A percentile compares a stretch with the other conserved stretches of the same genome.
phyloP scores from a whole-genome alignment of 2,113 vertebrate species.

The Nannospalax galili region DNA sequence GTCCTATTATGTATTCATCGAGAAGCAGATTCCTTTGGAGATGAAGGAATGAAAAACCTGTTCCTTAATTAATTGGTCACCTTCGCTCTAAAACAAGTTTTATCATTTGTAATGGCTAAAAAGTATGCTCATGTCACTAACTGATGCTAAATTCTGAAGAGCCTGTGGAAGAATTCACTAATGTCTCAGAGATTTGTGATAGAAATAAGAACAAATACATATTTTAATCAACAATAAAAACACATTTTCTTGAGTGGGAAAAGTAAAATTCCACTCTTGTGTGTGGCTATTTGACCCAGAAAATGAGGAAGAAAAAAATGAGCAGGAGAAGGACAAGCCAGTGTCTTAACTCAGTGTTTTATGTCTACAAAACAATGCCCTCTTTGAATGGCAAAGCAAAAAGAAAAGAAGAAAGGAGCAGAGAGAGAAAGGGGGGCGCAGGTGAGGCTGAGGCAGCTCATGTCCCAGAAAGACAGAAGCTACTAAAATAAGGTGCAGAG shows the following conservation, averaged over 20 bases:
- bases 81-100: neutral
- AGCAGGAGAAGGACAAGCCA: neutral
- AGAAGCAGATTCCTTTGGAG: neutral
- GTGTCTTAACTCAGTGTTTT: neutral
- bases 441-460: neutral
- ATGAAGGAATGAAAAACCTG: neutral
- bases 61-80: neutral
- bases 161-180: neutral
- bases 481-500: neutral
- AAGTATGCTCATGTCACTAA: too few species aligned
- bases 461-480: neutral
- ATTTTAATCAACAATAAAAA: slow-evolving; percentile 7
- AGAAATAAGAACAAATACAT: neutral
- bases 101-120: neutral
- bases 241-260: neutral
- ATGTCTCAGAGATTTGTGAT: neutral
- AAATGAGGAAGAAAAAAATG: neutral
- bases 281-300: neutral
- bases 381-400: neutral
- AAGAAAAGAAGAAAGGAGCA: neutral
- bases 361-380: neutral
- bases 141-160: neutral
- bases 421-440: neutral
- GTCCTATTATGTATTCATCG: neutral
- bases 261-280: neutral